These are phyloP conservation scores for Apis dorsata DNA, from an alignment of 1,140 invertebrate genomes.

Conservation along the genomic window DNA sequence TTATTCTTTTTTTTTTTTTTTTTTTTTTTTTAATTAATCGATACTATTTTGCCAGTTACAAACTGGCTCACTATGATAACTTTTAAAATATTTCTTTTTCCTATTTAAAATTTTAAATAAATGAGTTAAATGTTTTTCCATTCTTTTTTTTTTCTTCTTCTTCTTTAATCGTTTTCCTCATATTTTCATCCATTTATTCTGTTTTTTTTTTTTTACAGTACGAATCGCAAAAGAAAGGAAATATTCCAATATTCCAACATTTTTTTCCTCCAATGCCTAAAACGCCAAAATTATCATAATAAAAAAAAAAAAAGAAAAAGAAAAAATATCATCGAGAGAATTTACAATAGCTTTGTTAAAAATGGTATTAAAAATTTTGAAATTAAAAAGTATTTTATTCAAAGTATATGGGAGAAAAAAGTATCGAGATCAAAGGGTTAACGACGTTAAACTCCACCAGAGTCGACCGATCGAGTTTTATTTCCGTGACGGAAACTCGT, in stretches of 20 bases:
- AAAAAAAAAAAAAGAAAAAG: not conserved
- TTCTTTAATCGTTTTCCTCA: not conserved
- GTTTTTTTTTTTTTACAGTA: not conserved
- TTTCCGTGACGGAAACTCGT: not conserved
- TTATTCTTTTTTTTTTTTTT: too few relatives aligned
- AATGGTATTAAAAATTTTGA: not conserved
- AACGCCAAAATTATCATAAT: not conserved
- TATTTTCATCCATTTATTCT: not conserved
- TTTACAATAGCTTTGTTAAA: not conserved
- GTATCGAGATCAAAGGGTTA: conserved; percentile 25
- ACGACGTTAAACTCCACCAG: not conserved
- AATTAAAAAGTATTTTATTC: not conserved
- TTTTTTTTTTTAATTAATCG: conserved; percentile 19
- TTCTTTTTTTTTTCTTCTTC: not conserved
- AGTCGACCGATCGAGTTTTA: not conserved
- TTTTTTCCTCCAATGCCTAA: not conserved
- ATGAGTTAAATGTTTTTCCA: conserved; percentile 30
- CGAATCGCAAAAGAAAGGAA: not conserved
- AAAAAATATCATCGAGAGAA: not conserved
- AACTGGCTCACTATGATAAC: conserved; percentile 34
- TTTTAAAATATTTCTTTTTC: conserved; percentile 43
- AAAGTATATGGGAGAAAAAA: not conserved
- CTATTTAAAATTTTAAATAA: conserved; percentile 55
- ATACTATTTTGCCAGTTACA: conserved; percentile 35
- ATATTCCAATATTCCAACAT: too few relatives aligned